Percentiles rank a stretch among this genome's conserved stretches.
Conservation (phyloP, 2,888 invertebrate genomes). For the Thecocarcelia acutangulata region DNA sequence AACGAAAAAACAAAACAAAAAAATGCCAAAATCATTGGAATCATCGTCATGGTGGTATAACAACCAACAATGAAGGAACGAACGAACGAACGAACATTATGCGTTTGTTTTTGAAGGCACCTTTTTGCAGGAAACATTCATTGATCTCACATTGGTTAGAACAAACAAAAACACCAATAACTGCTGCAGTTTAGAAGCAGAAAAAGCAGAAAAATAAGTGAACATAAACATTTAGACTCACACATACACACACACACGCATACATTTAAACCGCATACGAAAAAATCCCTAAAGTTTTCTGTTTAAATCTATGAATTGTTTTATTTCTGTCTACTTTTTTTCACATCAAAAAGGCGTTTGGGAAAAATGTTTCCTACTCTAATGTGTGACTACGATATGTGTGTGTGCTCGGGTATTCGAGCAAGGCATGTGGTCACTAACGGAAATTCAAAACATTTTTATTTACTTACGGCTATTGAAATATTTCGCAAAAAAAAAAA, state of each 20-base stretch:
- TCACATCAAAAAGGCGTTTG: constrained; percentile 43
- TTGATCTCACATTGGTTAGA: constrained; percentile 64
- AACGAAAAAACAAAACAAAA: background rate
- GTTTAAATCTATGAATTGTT: constrained; percentile 54
- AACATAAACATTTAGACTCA: constrained; percentile 34
- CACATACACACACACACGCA: constrained; percentile 2
- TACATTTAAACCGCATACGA: constrained; percentile 37
- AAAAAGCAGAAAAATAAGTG: constrained; percentile 14
- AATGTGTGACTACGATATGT: background rate
- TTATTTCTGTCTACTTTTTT: constrained; percentile 28
- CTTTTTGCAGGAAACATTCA: constrained; percentile 48
- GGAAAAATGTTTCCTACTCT: constrained; percentile 29
- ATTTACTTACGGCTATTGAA: constrained; percentile 68
- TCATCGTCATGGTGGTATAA: constrained; percentile 30
- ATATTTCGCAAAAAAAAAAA: constrained; percentile 40
- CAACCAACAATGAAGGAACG: background rate
- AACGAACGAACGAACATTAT: constrained; percentile 18
- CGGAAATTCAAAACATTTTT: constrained; percentile 69
- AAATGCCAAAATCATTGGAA: constrained; percentile 45
- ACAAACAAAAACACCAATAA: constrained; percentile 51
- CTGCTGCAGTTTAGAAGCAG: constrained; percentile 10
- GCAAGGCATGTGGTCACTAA: constrained; percentile 63
- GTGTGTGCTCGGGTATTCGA: background rate
- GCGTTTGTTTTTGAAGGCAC: constrained; percentile 53
- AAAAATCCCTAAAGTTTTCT: constrained; percentile 62